A percentile compares a stretch with the other conserved stretches of the same genome.
Evolutionary conservation across 2,113 vertebrate species (phyloP).

Genomic region (Donacobius atricapilla): DNA sequence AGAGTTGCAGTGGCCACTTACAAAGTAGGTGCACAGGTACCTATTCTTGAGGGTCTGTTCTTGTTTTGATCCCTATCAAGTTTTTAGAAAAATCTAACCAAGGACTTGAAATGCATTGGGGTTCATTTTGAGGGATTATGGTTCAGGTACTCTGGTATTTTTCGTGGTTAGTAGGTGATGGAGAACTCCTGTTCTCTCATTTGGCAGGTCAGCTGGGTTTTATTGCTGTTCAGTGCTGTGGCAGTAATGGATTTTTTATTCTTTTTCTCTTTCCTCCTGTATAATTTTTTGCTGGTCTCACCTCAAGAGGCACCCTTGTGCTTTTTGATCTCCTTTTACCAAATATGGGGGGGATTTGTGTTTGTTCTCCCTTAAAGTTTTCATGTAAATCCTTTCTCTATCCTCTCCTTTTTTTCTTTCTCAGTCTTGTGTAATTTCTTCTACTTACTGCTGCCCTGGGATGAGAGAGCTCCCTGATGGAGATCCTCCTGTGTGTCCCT

Average conservation of each 20-base stretch:
- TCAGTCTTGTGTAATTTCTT: not conserved
- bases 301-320: not conserved
- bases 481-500: not conserved
- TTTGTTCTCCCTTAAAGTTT: not conserved
- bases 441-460: not conserved
- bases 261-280: not conserved
- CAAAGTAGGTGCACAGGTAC: not conserved
- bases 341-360: accelerated
- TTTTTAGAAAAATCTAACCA: not conserved
- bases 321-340: not conserved
- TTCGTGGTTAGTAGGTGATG: not conserved
- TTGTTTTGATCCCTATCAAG: not conserved
- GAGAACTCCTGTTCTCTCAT: not conserved
- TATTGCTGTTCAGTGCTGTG: not conserved
- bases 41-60: not conserved
- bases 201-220: not conserved
- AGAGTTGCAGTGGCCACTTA: not conserved
- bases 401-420: not conserved
- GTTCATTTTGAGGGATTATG: not conserved
- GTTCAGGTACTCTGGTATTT: not conserved
- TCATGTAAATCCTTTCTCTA: not conserved
- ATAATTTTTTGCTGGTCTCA: not conserved
- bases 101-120: not conserved
- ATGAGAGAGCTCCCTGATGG: not conserved
- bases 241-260: not conserved